phyloP scores from a whole-genome alignment of 2,888 invertebrate genomes.

The Megamerina dolium region DNA sequence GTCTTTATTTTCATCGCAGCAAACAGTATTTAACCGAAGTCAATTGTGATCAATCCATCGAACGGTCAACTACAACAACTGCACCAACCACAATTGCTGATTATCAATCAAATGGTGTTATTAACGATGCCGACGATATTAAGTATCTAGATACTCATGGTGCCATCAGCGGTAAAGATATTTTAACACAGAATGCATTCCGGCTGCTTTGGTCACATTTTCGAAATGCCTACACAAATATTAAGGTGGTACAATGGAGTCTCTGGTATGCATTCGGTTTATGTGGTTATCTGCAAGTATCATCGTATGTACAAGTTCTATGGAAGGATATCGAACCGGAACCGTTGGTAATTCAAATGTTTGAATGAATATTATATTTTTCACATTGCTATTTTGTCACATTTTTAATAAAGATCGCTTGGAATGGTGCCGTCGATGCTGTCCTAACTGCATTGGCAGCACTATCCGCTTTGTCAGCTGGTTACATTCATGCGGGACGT shows the following conservation, averaged over 20 bases:
- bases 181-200: slow-evolving; percentile 10
- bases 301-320: slow-evolving; percentile 65
- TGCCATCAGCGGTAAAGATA: slow-evolving; percentile 13
- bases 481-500: slow-evolving; percentile 43
- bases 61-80: neutral
- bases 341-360: slow-evolving; percentile 32
- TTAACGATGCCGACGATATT: slow-evolving; percentile 3
- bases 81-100: slow-evolving; percentile 2
- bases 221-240: slow-evolving; percentile 55
- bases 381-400: slow-evolving; percentile 20
- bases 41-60: neutral
- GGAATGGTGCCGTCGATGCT: slow-evolving; percentile 81
- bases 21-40: slow-evolving; percentile 12
- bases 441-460: slow-evolving; percentile 64
- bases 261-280: slow-evolving; percentile 71
- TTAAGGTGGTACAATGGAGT: slow-evolving; percentile 65
- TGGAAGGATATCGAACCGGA: slow-evolving; percentile 56
- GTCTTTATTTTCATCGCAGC: slow-evolving; percentile 59
- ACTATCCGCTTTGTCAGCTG: slow-evolving; percentile 55
- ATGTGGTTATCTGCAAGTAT: slow-evolving; percentile 66
- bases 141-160: slow-evolving; percentile 38
- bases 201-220: slow-evolving; percentile 57
- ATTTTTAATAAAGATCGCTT: slow-evolving; percentile 28
- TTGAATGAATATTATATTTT: neutral
- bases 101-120: neutral